Base-by-base conservation (phyloP, 2,888 invertebrate species). In the Xanthostigma xanthostigma region DNA sequence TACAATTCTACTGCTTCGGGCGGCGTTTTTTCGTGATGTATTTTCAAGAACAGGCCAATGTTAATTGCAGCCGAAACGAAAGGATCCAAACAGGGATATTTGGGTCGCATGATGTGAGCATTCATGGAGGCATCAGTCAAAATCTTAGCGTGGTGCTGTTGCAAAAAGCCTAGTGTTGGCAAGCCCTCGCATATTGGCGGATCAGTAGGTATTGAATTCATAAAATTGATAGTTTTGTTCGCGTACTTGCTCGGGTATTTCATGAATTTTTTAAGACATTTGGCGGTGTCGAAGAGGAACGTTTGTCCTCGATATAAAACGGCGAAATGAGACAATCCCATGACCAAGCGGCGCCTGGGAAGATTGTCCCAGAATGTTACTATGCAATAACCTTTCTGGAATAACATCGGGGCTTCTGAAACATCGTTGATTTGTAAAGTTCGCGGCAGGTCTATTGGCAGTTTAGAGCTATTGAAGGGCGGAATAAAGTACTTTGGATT, bases 121-220 rank as follows among this genome's bases (percentile, higher is more conserved):
- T 69, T 64, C 50, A 71, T 71, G 48, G 79, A 68, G 1, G 75
- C 77, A 49, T 70, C 63, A 2, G 76, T 71, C 34, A 81, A 59
- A 39, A 72, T 59, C 49, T 67, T 68, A 0, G 71, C 74, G 1
- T 78, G 63, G 12, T 72, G 75, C 60, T 79, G 79, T 54, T 81
- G 78, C 14, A 81, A 62, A 59, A 76, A 77, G 2, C 79, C 79
- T 12, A 78, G 56, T 48, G 71, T 60, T 1, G 81, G 79, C 34
- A 81, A 60, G 39, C 64, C 64, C 10, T 68, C 64, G 41, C 77
- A 58, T 12, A 78, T 50, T 8, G 65, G 55, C 1, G 74, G 67
- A 49, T 73, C 70, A 1, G 57, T 50, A 44, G 59, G 59, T 1
- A 61, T 57, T 34, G 63, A 59, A 41, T 65, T 50, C 36, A 55